Evolutionary conservation across 2,113 vertebrate species (phyloP), one percentile per base, ranked within the genome.

Genomic region (Chunga burmeisteri): DNA sequence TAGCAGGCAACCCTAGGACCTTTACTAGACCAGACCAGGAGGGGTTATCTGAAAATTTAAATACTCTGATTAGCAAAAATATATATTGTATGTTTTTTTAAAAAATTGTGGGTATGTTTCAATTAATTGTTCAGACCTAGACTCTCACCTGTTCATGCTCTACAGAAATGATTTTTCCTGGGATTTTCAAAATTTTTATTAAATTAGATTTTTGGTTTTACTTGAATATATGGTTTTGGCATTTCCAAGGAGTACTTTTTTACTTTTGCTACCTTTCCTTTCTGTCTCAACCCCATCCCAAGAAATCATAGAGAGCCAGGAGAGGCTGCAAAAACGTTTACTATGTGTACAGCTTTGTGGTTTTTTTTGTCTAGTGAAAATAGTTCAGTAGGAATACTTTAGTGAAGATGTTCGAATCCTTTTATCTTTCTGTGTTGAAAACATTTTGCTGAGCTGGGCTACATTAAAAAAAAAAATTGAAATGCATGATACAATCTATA

Each of bases 101-200:
- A 36, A 70, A 63, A 40, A 36, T 5, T 52, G 17, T 7, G 2
- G 38, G 38, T 38, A 25, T 58, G 0, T 66, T 93, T 86, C 21
- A 49, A 0, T 78, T 44, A 53, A 2, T 84, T 73, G 7, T 16
- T 85, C 21, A 38, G 26, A 26, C 7, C 7, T 55, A 67, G 55
- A 19, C 4, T 42, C 15, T 42, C 4, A 11, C 9, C 7, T 66
- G 1, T 84, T 78, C 11, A 6, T 70, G 11, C 8, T 73, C 9
- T 71, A 36, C 0, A 7, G 27, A 75, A 90, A 58, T 49, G 0
- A 3, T 13, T 32, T 13, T 22, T 56, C 1, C 15, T 26, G 25
- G 20, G 26, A 10, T 80, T 86, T 90, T 82, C 16, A 58, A 40
- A 19, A 6, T 32, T n/a, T 78, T 63, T 59, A 42, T 46, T 30